Evolutionary conservation across 37 sponge, comb jelly and placozoan genomes (phyloP), one percentile per base, ranked within the genome.

Genomic region (Diacarnus erythraeanus): DNA sequence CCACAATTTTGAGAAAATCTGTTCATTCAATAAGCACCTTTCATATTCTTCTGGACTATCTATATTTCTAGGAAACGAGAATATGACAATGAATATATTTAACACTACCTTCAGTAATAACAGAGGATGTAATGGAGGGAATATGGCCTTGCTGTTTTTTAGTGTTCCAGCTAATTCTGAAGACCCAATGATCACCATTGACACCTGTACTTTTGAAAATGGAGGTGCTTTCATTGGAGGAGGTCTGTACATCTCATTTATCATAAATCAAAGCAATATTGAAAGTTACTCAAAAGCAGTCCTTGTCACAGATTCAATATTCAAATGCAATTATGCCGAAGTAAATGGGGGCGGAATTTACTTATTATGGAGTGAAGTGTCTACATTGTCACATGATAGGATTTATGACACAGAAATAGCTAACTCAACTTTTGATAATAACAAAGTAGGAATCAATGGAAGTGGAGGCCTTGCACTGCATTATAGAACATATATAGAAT

Each of bases 321-420:
- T 82, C 39, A 36, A 25, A 8, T 56, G 63, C 35, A 73, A 82
- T 64, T 18, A 39, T 34, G 82, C 56, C 22, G 21, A 9, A 17
- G n/a, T n/a, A 8, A 27, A 35, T 51, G 82, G 82, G 41, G 82
- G 82, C 64, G 82, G 74, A 1, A 82, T 82, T 59, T 73, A 42
- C 38, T 25, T 64, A 9, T 63, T 64, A 65, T 65, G 31, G 66
- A 30, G 33, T 30, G 3, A 31, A 31, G 17, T 35, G 5, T 21
- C 5, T 17, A 34, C 5, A 3, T n/a, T n/a, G n/a, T n/a, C n/a
- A n/a, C n/a, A n/a, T n/a, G 17, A 20, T 8, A 65, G 33, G 9
- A 65, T 65, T 15, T 30, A 31, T 3, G 34, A 65, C 9, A 3
- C 34, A 30, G 2, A 25, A 3, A 65, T 65, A 5, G 31, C 9